A percentile compares a stretch with the other conserved stretches of the same genome.
These are phyloP conservation scores for Trididemnum nubilum DNA, from an alignment of 23 tunicate species.

Conservation along the genomic window DNA sequence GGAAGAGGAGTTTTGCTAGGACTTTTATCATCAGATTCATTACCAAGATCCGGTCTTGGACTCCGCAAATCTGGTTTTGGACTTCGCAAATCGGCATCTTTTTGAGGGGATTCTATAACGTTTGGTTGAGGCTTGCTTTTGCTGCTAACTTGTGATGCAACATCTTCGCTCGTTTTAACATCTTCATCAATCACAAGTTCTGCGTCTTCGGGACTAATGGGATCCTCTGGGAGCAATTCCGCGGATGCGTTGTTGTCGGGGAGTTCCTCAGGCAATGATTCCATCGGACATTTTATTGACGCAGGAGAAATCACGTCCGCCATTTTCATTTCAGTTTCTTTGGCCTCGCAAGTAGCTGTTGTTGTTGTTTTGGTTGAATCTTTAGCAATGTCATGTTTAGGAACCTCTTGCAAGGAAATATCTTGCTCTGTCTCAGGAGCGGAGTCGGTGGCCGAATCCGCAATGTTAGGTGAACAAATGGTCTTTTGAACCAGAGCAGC, in stretches of 20 bases:
- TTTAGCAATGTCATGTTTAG: no score
- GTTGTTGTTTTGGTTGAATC: no score
- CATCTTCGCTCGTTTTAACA: neutral
- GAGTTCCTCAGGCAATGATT: neutral
- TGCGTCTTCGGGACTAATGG: constrained; percentile 24
- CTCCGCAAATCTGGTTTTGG: neutral
- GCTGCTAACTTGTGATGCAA: neutral
- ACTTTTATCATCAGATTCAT: neutral
- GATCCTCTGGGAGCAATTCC: neutral
- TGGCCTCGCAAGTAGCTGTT: no score
- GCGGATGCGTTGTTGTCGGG: neutral
- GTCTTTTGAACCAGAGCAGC: neutral
- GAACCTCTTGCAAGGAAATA: neutral
- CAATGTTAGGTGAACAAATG: neutral
- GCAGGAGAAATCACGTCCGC: neutral
- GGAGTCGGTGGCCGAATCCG: constrained; percentile 85
- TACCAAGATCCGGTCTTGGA: neutral
- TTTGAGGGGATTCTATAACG: neutral
- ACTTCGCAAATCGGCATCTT: neutral
- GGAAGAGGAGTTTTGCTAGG: neutral
- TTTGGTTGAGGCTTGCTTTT: neutral
- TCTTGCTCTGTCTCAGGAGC: constrained; percentile 68
- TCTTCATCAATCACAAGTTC: constrained; percentile 56
- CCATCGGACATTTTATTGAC: neutral
- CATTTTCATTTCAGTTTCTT: no score